Evolutionary conservation across 2,113 vertebrate species (phyloP).

Genomic region (Anguilla rostrata): DNA sequence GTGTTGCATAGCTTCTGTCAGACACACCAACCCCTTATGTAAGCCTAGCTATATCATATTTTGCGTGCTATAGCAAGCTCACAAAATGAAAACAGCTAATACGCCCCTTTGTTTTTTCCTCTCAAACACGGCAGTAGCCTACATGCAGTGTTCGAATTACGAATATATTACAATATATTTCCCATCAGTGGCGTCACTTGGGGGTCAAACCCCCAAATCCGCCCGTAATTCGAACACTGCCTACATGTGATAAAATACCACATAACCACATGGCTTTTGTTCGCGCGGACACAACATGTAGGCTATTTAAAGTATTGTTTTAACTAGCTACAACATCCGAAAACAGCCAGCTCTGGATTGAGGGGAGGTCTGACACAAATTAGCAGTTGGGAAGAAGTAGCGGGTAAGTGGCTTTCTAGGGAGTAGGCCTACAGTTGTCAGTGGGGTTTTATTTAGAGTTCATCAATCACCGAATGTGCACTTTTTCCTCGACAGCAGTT

Average conservation of each 20-base stretch:
- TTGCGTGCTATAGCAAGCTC: background rate
- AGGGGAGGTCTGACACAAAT: conserved; percentile 24
- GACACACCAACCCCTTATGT: background rate
- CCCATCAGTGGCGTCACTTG: too few relatives aligned
- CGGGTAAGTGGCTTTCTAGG: conserved; percentile 22
- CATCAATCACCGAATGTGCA: conserved; percentile 74
- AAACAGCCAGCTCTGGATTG: background rate
- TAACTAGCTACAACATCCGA: background rate
- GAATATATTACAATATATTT: too few relatives aligned
- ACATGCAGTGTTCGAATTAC: too few relatives aligned
- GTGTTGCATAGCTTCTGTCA: background rate
- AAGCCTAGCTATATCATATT: background rate
- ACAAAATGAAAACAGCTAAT: background rate
- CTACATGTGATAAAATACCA: background rate
- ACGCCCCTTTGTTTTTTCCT: conserved; percentile 24
- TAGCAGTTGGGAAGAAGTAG: conserved; percentile 28
- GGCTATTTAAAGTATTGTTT: background rate
- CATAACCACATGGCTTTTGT: background rate
- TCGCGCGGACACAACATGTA: background rate
- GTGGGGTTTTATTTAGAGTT: conserved; percentile 60
- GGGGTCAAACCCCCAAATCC: too few relatives aligned
- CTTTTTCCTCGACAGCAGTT: conserved; percentile 63
- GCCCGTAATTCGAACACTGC: too few relatives aligned
- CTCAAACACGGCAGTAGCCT: conserved; percentile 8
- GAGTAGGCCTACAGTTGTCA: conserved; percentile 35